A percentile compares a stretch with the other conserved stretches of the same genome.
phyloP scores from a whole-genome alignment of 2,113 vertebrate species.

The Aldabrachelys gigantea region DNA sequence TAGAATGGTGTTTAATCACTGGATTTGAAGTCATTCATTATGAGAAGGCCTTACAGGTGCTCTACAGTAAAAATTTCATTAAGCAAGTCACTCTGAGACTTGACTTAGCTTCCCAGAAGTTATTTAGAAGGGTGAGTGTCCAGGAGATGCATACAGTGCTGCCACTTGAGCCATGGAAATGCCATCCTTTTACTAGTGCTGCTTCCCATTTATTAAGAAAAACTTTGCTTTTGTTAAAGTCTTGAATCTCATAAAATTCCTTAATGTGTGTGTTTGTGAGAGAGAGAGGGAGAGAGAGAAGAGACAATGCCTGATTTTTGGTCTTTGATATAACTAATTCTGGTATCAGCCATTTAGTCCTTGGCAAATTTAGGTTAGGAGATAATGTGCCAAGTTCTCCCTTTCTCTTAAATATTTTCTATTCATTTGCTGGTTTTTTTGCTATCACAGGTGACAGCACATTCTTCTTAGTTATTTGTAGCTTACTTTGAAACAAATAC shows the following conservation, averaged over 20 bases:
- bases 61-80: background rate
- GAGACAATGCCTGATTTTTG: background rate
- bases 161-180: background rate
- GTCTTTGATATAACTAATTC: background rate
- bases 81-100: too few species aligned
- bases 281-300: too few species aligned
- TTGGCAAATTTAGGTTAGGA: background rate
- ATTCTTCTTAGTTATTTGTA: background rate
- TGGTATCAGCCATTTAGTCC: background rate
- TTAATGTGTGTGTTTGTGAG: too few species aligned
- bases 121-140: background rate
- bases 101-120: background rate
- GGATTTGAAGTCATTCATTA: background rate
- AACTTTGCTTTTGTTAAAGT: background rate
- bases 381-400: fast-evolving
- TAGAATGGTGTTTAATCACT: background rate
- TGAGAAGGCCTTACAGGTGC: background rate
- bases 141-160: background rate
- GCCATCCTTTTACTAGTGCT: background rate
- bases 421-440: background rate
- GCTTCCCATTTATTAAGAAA: background rate
- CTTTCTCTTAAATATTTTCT: background rate
- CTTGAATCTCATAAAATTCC: background rate
- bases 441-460: background rate
- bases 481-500: background rate